phyloP scores from a whole-genome alignment of 2,888 invertebrate species.

The Stegophylla sp. region DNA sequence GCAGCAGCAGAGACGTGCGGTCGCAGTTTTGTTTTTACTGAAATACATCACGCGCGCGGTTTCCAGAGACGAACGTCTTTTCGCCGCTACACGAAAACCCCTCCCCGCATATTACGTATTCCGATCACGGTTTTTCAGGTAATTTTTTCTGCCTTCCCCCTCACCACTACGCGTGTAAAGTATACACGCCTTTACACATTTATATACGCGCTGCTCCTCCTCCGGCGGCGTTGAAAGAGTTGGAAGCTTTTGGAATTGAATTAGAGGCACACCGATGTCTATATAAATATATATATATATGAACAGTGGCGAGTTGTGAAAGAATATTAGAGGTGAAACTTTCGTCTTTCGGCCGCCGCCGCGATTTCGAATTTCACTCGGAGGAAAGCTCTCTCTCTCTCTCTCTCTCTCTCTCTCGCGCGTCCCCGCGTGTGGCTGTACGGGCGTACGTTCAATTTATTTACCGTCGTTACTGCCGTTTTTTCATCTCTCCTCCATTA shows the following conservation, averaged over 20 bases:
- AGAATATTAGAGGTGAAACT: slow-evolving; percentile 1
- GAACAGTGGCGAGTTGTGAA: background rate
- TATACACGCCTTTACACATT: no score
- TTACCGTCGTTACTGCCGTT: no score
- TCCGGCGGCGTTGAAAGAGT: slow-evolving; percentile 29
- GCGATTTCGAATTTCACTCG: slow-evolving; percentile 23
- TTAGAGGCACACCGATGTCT: background rate
- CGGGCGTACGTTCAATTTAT: slow-evolving; percentile 10
- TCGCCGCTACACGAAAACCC: background rate
- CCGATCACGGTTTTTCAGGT: slow-evolving; percentile 33
- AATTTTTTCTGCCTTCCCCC: slow-evolving; percentile 17
- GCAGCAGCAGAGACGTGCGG: no score
- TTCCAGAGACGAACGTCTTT: background rate
- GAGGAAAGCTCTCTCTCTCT: background rate
- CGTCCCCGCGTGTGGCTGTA: background rate
- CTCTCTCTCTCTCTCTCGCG: background rate
- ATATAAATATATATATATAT: no score
- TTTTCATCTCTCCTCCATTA: no score
- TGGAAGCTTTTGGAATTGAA: slow-evolving; percentile 38
- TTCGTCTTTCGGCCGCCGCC: slow-evolving; percentile 7
- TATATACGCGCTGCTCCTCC: background rate
- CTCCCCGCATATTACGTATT: slow-evolving; percentile 43
- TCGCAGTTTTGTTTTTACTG: slow-evolving; percentile 43
- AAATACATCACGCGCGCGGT: slow-evolving; percentile 38
- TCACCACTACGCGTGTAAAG: no score